Conservation (phyloP, 1,140 invertebrate species). For the Spodoptera litura region DNA sequence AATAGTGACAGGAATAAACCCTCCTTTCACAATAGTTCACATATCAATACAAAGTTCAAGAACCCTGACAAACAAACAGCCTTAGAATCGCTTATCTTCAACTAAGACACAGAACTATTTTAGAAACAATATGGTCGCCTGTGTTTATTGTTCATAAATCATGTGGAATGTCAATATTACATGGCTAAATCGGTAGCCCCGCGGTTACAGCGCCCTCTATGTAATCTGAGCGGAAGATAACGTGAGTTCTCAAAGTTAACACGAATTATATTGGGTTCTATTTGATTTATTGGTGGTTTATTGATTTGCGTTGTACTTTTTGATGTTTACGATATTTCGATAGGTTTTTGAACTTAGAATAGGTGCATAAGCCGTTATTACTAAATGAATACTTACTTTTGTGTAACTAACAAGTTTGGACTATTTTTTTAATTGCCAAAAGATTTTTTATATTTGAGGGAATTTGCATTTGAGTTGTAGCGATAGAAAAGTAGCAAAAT, state of each 20-base stretch:
- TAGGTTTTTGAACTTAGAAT: too few species aligned
- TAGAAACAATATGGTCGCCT: conserved; percentile 69
- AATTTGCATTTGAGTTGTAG: too few species aligned
- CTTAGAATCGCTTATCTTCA: neutral
- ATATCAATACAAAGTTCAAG: neutral
- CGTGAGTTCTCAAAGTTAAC: conserved; percentile 44
- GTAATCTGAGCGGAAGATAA: conserved; percentile 45
- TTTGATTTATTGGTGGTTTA: conserved; percentile 5
- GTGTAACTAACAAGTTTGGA: too few species aligned
- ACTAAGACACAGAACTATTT: conserved; percentile 48
- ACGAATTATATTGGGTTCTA: conserved; percentile 31
- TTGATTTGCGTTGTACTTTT: neutral
- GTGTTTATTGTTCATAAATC: conserved; percentile 80
- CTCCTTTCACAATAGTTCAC: neutral
- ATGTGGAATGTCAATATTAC: conserved; percentile 70
- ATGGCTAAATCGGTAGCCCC: conserved; percentile 54
- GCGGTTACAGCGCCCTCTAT: conserved; percentile 41
- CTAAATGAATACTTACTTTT: too few species aligned
- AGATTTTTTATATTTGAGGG: too few species aligned
- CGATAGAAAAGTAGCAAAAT: too few species aligned
- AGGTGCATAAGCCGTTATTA: neutral
- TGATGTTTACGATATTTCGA: neutral
- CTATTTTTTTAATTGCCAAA: too few species aligned
- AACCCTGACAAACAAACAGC: neutral
- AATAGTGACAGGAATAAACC: too few species aligned